A percentile compares a stretch with the other conserved stretches of the same genome.
Conservation (phyloP, 2,113 vertebrate species). For the Pangasianodon hypophthalmus region DNA sequence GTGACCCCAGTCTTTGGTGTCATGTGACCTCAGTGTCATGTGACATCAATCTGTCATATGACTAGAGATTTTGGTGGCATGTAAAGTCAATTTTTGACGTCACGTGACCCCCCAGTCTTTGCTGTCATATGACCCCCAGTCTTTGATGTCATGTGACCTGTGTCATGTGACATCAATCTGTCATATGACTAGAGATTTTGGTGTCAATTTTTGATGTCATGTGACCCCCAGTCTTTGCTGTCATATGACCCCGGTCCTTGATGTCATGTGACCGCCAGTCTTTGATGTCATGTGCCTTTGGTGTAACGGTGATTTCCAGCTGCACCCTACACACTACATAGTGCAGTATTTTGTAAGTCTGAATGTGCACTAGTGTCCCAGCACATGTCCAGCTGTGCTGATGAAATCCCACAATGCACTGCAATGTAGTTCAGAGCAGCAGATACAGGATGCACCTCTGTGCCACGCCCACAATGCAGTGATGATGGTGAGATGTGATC, state of each 20-base stretch:
- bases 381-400: slow-evolving; percentile 1
- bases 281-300: not conserved
- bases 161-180: no score
- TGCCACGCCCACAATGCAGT: not conserved
- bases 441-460: not conserved
- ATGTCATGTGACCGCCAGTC: not conserved
- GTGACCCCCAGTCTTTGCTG: not conserved
- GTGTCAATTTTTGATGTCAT: not conserved
- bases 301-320: not conserved
- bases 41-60: no score
- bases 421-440: not conserved
- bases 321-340: not conserved
- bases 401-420: not conserved
- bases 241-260: not conserved
- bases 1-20: not conserved
- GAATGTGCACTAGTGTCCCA: not conserved
- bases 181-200: no score
- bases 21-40: not conserved
- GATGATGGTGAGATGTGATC: not conserved
- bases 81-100: no score
- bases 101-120: no score
- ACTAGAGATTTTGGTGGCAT: no score
- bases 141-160: no score
- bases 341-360: not conserved
- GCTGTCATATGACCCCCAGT: no score